A percentile compares a stretch with the other conserved stretches of the same genome.
Conservation (phyloP, 2,113 vertebrate species). For the Lepus timidus region DNA sequence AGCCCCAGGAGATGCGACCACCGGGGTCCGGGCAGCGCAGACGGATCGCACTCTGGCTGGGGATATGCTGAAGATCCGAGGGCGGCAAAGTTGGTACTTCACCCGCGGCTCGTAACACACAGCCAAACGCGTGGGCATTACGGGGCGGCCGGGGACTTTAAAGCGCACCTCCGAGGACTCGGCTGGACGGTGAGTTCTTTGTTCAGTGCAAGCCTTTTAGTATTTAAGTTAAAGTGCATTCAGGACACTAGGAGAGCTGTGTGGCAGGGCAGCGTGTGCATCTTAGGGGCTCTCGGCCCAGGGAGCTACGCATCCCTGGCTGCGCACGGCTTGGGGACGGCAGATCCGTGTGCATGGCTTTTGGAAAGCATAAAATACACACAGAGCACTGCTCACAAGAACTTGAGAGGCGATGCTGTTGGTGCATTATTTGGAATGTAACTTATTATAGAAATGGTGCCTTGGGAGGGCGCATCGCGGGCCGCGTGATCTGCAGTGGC, state of each 20-base stretch:
- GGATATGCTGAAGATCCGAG: slow-evolving; percentile 72
- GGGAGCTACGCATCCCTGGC: not conserved
- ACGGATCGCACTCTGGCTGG: slow-evolving; percentile 67
- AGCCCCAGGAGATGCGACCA: slow-evolving; percentile 76
- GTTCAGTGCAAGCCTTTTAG: slow-evolving; percentile 2
- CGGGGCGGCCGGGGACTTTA: not conserved
- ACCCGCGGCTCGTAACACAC: not conserved
- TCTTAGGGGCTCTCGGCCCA: not conserved
- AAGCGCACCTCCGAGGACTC: not conserved
- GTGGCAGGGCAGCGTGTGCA: not conserved
- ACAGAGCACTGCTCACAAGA: slow-evolving; percentile 45
- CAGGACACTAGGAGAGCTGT: not conserved
- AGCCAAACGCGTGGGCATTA: slow-evolving; percentile 17
- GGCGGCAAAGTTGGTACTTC: slow-evolving; percentile 67
- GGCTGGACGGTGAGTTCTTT: slow-evolving; percentile 72
- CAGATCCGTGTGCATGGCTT: not conserved
- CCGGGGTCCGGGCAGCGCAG: slow-evolving; percentile 71
- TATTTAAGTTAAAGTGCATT: slow-evolving; percentile 60
- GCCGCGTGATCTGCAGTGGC: slow-evolving; percentile 47
- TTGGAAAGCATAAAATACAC: slow-evolving; percentile 34
- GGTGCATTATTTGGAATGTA: slow-evolving; percentile 69
- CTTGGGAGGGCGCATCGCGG: slow-evolving; percentile 2
- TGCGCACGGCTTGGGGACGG: not conserved
- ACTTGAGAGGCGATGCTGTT: slow-evolving; percentile 63
- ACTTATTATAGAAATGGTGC: slow-evolving; percentile 80